Evolutionary conservation across 2,888 invertebrate species (phyloP), one percentile per base, ranked within the genome.

Genomic region (Aphrophora alni): DNA sequence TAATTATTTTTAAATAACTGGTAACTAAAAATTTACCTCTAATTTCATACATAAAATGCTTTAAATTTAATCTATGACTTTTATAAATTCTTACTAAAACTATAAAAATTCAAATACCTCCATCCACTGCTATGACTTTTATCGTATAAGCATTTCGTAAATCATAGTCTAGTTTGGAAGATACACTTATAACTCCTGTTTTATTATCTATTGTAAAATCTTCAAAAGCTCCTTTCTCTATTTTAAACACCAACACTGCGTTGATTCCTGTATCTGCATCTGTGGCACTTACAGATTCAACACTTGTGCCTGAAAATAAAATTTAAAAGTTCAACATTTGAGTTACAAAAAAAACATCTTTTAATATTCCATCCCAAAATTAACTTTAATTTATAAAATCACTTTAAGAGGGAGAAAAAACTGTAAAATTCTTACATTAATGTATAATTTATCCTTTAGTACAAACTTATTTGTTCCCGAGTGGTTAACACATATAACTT

Each of bases 221-320:
- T 84, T 96, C 96, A 83, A 95, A 93, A 0, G 93, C 94, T 1
- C 98, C 98, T 87, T 94, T 94, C 84, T 95, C 94, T 84, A 98
- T 94, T 82, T 92, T 91, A 88, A 97, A 98, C 84, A 88, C 87
- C 70, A 98, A 90, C 85, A 94, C 92, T 0, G 97, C 94, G 88
- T 98, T 98, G 2, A 93, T 88, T 0, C 96, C 96, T n/a, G 94
- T 93, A 88, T 98, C 98, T 24, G 93, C 90, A 87, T 98, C 98
- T 0, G 92, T 93, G 0, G 98, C 98, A 75, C 91, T 89, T 0
- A 97, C 91, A 77, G 92, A 92, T 77, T 93, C 92, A 17, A 97
- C 93, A 83, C 93, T 91, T 0, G 93, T 92, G n/a, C 94, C 95
- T 95, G 85, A 1, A 85, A 85, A 73, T 33, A 59, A 1, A 38